Conservation (phyloP, 1,140 invertebrate genomes). For the Hycleus cichorii region DNA sequence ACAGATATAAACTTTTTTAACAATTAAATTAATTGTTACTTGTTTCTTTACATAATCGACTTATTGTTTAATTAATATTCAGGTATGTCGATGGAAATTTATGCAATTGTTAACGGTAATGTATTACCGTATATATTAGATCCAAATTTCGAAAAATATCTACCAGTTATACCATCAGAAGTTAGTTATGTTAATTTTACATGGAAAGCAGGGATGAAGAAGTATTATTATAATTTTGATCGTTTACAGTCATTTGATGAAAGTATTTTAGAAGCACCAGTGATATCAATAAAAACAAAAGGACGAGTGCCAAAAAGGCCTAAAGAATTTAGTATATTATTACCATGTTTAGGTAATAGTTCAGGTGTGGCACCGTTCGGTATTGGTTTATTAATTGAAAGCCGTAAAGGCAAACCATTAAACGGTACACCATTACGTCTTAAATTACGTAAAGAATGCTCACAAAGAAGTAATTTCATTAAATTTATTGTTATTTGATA, state of each 20-base stretch:
- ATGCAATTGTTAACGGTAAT: constrained; percentile 76
- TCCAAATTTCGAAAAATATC: constrained; percentile 79
- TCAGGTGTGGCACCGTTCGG: constrained; percentile 83
- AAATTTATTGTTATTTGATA: background rate
- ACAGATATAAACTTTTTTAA: background rate
- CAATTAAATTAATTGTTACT: too few relatives aligned
- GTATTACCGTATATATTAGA: constrained; percentile 79
- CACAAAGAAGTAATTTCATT: constrained; percentile 66
- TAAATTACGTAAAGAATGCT: constrained; percentile 88
- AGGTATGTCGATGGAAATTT: constrained; percentile 83
- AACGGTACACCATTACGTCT: constrained; percentile 85
- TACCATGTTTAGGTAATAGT: constrained; percentile 83
- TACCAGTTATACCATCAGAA: constrained; percentile 85
- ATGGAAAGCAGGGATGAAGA: constrained; percentile 78
- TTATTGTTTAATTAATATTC: constrained; percentile 13
- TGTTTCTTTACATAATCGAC: background rate
- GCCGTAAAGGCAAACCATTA: constrained; percentile 63
- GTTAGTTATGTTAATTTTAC: constrained; percentile 87
- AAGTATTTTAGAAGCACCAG: constrained; percentile 72
- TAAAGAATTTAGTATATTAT: constrained; percentile 86
- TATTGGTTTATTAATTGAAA: constrained; percentile 81
- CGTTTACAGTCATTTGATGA: constrained; percentile 75
- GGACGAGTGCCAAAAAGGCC: constrained; percentile 76
- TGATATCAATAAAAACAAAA: constrained; percentile 77
- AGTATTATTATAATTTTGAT: constrained; percentile 84